Conservation (phyloP, 2,797 vertebrate species). For the Paedocypris micromegethes region DNA sequence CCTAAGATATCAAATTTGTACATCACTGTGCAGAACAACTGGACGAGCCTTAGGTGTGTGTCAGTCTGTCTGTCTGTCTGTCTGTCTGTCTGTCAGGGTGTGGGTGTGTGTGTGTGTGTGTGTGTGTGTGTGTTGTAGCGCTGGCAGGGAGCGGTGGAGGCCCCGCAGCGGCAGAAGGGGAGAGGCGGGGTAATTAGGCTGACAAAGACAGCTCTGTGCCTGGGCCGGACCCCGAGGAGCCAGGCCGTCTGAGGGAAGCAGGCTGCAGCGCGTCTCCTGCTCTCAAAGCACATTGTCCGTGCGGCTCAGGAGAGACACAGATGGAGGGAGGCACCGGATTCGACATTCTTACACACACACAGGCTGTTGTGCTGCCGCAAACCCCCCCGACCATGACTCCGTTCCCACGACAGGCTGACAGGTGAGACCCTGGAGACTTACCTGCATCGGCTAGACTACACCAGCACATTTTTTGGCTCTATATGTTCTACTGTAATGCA, state of each 20-base stretch:
- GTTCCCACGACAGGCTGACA: conserved; percentile 51
- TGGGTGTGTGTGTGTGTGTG: conserved; percentile 32
- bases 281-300: conserved; percentile 90
- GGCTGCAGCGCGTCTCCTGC: conserved; percentile 86
- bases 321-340: conserved; percentile 62
- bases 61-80: conserved; percentile 20
- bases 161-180: conserved; percentile 75
- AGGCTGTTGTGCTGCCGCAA: conserved; percentile 22
- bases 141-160: conserved; percentile 54
- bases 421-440: conserved; percentile 47
- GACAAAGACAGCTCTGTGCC: conserved; percentile 99
- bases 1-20: too few relatives aligned
- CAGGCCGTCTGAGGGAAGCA: conserved; percentile 95
- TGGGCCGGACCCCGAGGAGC: conserved; percentile 88
- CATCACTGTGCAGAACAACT: conserved; percentile 22
- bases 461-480: neutral
- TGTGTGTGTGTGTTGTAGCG: conserved; percentile 22
- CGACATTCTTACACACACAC: conserved; percentile 66
- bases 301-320: conserved; percentile 45
- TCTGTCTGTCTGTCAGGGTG: conserved; percentile 3
- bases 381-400: conserved; percentile 35
- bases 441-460: conserved; percentile 33
- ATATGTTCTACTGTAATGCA: conserved; percentile 28
- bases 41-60: conserved; percentile 27
- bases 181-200: conserved; percentile 92